These are phyloP conservation scores for Pithys albifrons DNA, from an alignment of 2,113 vertebrate species.

Conservation along the genomic window DNA sequence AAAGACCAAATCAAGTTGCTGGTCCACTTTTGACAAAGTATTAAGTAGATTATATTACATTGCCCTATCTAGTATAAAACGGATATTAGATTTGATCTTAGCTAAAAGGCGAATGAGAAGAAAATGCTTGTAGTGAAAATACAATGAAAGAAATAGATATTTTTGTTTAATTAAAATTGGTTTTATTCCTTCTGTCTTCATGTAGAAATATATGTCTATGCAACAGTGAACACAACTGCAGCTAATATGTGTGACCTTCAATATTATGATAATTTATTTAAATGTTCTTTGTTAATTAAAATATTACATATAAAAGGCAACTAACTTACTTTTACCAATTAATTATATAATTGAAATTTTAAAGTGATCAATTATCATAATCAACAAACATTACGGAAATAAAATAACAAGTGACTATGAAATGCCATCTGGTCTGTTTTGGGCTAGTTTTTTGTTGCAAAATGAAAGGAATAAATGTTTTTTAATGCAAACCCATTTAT, in stretches of 20 bases:
- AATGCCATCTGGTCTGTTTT: constrained; percentile 56
- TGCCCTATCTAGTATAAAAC: not conserved
- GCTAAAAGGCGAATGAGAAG: not conserved
- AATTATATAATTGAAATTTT: constrained; percentile 74
- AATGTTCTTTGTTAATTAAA: constrained; percentile 79
- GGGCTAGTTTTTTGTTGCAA: constrained; percentile 5
- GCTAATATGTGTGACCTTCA: constrained; percentile 75
- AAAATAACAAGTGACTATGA: constrained; percentile 69
- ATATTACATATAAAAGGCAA: constrained; percentile 71
- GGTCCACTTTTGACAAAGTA: not conserved
- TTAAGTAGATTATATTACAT: not conserved
- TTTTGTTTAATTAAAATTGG: constrained; percentile 8
- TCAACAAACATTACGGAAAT: constrained; percentile 74
- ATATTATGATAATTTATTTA: constrained; percentile 79
- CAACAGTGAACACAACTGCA: constrained; percentile 33
- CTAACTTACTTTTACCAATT: constrained; percentile 74
- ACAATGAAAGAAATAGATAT: not conserved
- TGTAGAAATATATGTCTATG: not conserved
- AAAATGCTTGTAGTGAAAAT: not conserved
- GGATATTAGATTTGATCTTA: not conserved
- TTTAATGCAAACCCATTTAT: not conserved
- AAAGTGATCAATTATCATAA: constrained; percentile 78
- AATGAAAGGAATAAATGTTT: not conserved
- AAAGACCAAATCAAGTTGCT: not conserved
- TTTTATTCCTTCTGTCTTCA: constrained; percentile 8